A percentile compares a stretch with the other conserved stretches of the same genome.
Conservation (phyloP, 1,140 invertebrate genomes). For the Gonioctena quinquepunctata region DNA sequence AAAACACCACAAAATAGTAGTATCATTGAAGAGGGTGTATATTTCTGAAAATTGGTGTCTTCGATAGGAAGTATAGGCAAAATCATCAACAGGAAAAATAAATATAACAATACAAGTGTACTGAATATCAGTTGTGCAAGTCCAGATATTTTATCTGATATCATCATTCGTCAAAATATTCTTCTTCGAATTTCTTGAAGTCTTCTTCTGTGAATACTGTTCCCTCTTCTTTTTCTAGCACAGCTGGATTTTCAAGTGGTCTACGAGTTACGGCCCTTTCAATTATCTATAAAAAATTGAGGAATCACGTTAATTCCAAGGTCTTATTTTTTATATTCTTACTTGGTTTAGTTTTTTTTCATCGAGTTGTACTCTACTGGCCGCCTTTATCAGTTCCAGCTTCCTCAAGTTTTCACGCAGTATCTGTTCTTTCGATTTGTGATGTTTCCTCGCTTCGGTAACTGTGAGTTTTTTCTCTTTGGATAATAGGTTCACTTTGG, state of each 20-base stretch:
- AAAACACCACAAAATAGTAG: slow-evolving; percentile 48
- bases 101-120: slow-evolving; percentile 29
- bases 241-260: slow-evolving; percentile 54
- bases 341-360: slow-evolving; percentile 45
- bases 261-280: slow-evolving; percentile 58
- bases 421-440: slow-evolving; percentile 43
- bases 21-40: slow-evolving; percentile 34
- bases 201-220: slow-evolving; percentile 62
- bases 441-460: slow-evolving; percentile 36
- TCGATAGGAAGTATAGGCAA: slow-evolving; percentile 44
- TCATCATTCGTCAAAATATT: slow-evolving; percentile 55
- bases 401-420: slow-evolving; percentile 57
- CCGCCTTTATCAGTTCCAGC: slow-evolving; percentile 42
- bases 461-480: slow-evolving; percentile 44
- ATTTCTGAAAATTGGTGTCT: slow-evolving; percentile 30
- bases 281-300: slow-evolving; percentile 55
- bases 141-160: slow-evolving; percentile 37
- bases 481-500: slow-evolving; percentile 36
- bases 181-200: slow-evolving; percentile 59
- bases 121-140: slow-evolving; percentile 35
- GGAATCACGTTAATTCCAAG: too few relatives aligned
- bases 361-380: slow-evolving; percentile 51
- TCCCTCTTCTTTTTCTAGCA: slow-evolving; percentile 54
- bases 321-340: too few relatives aligned
- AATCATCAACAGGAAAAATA: slow-evolving; percentile 44